Evolutionary conservation across 2,888 invertebrate genomes (phyloP).

Genomic region (Quadriops clusia): DNA sequence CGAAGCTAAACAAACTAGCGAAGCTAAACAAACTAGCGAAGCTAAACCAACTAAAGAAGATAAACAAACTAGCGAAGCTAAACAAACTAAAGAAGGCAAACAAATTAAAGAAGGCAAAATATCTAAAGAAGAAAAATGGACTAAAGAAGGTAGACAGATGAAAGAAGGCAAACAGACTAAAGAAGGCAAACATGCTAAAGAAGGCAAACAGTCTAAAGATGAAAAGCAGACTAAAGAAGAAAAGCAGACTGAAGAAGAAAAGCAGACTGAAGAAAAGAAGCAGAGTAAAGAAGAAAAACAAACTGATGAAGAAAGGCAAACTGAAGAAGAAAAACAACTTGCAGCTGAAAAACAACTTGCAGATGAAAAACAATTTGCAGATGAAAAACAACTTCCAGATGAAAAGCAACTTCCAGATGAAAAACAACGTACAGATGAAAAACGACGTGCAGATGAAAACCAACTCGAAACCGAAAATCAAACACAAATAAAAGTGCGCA

Average conservation of each 20-base stretch:
- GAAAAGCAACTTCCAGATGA: conserved; percentile 9
- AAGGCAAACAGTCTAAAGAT: conserved; percentile 7
- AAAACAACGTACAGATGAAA: conserved; percentile 9
- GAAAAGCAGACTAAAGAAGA: conserved; percentile 9
- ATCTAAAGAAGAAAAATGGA: conserved; percentile 6
- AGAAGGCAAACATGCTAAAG: background rate
- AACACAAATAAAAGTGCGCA: background rate
- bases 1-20: no score
- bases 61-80: no score
- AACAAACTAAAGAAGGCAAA: no score
- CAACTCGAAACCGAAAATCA: conserved; percentile 8
- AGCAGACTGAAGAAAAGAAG: conserved; percentile 9
- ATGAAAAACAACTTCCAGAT: conserved; percentile 10
- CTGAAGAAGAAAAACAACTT: conserved; percentile 9
- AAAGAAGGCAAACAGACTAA: conserved; percentile 2
- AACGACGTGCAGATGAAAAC: conserved; percentile 4
- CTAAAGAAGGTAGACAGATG: conserved; percentile 1
- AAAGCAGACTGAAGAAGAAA: conserved; percentile 10
- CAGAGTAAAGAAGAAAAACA: conserved; percentile 8
- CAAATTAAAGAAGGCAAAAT: no score
- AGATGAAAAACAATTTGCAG: conserved; percentile 7
- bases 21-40: no score
- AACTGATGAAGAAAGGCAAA: conserved; percentile 4
- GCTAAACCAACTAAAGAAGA: no score
- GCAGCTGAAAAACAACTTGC: conserved; percentile 16